Percentiles rank a stretch among this genome's conserved stretches.
Conservation (phyloP, 1,140 invertebrate genomes). For the Phymorhynchus buccinoides region DNA sequence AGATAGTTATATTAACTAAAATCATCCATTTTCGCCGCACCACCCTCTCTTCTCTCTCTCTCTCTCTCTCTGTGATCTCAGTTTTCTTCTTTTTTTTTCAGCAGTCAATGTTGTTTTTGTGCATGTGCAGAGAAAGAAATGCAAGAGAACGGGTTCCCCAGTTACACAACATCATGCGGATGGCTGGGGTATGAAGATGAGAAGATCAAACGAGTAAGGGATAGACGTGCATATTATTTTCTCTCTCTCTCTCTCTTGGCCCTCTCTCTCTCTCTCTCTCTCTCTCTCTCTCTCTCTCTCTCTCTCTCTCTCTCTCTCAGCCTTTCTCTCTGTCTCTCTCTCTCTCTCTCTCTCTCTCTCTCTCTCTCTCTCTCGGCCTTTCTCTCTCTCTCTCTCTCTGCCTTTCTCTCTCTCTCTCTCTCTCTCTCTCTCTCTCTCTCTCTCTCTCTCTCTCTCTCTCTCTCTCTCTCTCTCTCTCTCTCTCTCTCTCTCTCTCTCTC, state of each 20-base stretch:
- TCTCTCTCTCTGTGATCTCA: background rate
- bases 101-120: background rate
- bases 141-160: constrained; percentile 62
- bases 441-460: no score
- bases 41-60: background rate
- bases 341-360: no score
- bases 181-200: constrained; percentile 72
- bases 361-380: no score
- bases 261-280: background rate
- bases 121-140: constrained; percentile 62
- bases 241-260: no score
- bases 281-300: no score
- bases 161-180: constrained; percentile 72
- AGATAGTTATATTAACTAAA: no score
- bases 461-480: no score
- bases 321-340: no score
- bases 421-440: no score
- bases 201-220: constrained; percentile 66
- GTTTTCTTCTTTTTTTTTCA: background rate
- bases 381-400: no score
- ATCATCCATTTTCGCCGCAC: background rate
- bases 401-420: background rate
- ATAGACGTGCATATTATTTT: background rate
- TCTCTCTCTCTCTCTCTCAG: no score
- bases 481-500: no score